Base-by-base conservation (phyloP, 2,797 vertebrate species). In the Hapalemur alaotrensis region DNA sequence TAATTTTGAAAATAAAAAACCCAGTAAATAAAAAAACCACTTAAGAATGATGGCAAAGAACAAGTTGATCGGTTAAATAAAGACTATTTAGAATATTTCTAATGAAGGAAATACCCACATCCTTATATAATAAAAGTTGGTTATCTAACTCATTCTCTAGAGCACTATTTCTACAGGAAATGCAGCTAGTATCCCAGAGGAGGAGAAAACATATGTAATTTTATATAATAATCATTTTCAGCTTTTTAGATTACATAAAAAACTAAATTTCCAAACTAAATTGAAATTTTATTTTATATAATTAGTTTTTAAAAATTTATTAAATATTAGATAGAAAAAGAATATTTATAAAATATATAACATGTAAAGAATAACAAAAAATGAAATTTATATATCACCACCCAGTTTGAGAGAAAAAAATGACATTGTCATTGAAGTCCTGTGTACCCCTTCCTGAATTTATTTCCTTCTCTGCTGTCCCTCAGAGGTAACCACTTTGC, bases 11-110 rank as follows among this genome's bases (percentile, higher is more conserved):
- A 72, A 93, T n/a, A 65, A 50, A 91, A 69, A 57, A 18, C 25
- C 67, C 41, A 84, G 14, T 75, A 88, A 91, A 54, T 93, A 52
- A 79, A 83, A 70, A 70, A 14, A 82, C 63, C 5, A 89, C 28
- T 91, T 92, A 91, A 72, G 48, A 93, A 81, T 52, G 65, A n/a
- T 52, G 12, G 72, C 28, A 70, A 92, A 93, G 22, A 95, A 95
- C 95, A 67, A 79, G 48, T 65, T 81, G 28, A 95, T 78, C 11
- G 92, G 50, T 61, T 93, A 43, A 92, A 82, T 69, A 38, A 81
- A 63, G 28, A 72, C 48, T 52, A 84, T 61, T 92, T 63, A 30
- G 43, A 78, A 18, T 85, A 79, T 69, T 79, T 96, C 63, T 84
- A 54, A 54, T 1, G 25, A n/a, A 76, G 25, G 38, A 94, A 94